Evolutionary conservation across 2,888 invertebrate species (phyloP).

Genomic region (Agelastica alni): DNA sequence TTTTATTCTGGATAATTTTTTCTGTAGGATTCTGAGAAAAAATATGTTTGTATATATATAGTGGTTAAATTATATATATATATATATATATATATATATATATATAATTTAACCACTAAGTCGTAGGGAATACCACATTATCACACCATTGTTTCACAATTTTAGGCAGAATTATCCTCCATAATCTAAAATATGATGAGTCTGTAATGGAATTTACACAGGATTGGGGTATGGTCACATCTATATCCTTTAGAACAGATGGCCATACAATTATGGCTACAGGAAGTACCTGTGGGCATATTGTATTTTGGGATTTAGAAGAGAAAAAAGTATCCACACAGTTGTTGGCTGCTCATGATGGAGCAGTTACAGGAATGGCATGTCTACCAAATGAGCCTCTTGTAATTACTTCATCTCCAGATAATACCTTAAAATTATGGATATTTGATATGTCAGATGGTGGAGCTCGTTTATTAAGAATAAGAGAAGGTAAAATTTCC

Average conservation of each 20-base stretch:
- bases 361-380: conserved; percentile 75
- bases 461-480: conserved; percentile 77
- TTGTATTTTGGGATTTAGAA: conserved; percentile 94
- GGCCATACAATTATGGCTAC: conserved; percentile 85
- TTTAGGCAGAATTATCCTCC: conserved; percentile 69
- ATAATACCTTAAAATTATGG: conserved; percentile 90
- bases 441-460: conserved; percentile 93
- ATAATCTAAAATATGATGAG: conserved; percentile 86
- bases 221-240: conserved; percentile 88
- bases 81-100: too few species aligned
- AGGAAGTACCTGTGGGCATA: conserved; percentile 71
- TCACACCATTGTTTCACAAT: too few species aligned
- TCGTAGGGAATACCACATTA: too few species aligned
- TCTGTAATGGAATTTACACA: conserved; percentile 83
- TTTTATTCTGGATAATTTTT: too few species aligned
- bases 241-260: conserved; percentile 85
- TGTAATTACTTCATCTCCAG: conserved; percentile 88
- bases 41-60: too few species aligned
- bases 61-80: too few species aligned
- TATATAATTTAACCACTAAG: too few species aligned
- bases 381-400: conserved; percentile 89
- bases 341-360: conserved; percentile 77
- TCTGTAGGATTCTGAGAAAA: too few species aligned
- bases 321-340: conserved; percentile 79
- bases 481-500: conserved; percentile 65